Evolutionary conservation across 1,140 invertebrate species (phyloP).

Genomic region (Oedothorax gibbosus): DNA sequence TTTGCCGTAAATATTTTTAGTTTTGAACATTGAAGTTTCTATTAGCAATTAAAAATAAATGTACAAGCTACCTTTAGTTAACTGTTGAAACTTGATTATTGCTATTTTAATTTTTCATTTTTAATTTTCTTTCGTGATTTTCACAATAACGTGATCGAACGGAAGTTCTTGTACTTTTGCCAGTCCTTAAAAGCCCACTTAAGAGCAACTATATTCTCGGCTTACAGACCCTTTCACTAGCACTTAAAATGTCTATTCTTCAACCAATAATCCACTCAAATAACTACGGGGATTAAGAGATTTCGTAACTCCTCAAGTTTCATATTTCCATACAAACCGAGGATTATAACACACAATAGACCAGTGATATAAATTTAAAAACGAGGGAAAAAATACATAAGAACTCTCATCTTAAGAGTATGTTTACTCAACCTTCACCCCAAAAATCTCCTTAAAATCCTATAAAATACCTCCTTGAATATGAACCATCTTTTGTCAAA

Average conservation of each 20-base stretch:
- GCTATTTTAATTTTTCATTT: too few species aligned
- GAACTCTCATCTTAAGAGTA: constrained; percentile 1
- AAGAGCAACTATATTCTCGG: too few species aligned
- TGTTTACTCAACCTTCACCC: constrained; percentile 38
- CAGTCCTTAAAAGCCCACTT: too few species aligned
- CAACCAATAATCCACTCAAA: not conserved
- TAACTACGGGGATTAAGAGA: constrained; percentile 1
- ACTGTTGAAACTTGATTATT: too few species aligned
- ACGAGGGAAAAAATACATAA: constrained; percentile 1
- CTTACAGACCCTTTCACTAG: too few species aligned
- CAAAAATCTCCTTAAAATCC: constrained; percentile 50
- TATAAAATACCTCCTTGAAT: constrained; percentile 34
- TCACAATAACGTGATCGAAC: too few species aligned
- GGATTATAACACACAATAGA: constrained; percentile 50
- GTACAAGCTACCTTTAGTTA: too few species aligned
- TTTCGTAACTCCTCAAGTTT: constrained; percentile 7
- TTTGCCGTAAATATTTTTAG: too few species aligned
- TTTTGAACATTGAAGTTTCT: too few species aligned
- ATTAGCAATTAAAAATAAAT: too few species aligned
- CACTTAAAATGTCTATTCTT: not conserved
- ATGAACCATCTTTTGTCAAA: constrained; percentile 46
- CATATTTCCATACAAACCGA: constrained; percentile 11
- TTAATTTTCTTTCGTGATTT: too few species aligned
- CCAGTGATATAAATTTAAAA: not conserved
- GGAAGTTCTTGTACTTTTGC: too few species aligned